A percentile compares a stretch with the other conserved stretches of the same genome.
These are phyloP conservation scores for Lysiphlebus fabarum DNA, from an alignment of 1,140 invertebrate species.

Conservation along the genomic window DNA sequence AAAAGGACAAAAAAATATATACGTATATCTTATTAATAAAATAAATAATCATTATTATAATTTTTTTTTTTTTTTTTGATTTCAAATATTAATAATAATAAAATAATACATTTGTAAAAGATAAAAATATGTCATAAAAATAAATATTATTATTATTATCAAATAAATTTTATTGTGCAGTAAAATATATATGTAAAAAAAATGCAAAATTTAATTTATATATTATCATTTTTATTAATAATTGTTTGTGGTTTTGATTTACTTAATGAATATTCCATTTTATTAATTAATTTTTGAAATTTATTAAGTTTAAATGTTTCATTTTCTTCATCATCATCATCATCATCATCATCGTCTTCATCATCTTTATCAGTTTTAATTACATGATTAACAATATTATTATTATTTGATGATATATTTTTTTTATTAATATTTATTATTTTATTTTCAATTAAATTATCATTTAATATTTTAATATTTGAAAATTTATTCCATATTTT, in stretches of 20 bases:
- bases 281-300: conserved; percentile 44
- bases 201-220: conserved; percentile 1
- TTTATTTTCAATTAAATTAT: conserved; percentile 19
- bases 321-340: conserved; percentile 22
- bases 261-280: conserved; percentile 43
- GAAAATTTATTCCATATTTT: conserved; percentile 40
- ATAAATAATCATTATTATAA: background rate
- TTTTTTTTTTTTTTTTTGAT: too few relatives aligned
- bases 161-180: conserved; percentile 8
- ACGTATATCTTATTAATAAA: too few relatives aligned
- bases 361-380: conserved; percentile 16
- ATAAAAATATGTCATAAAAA: background rate
- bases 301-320: conserved; percentile 35
- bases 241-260: conserved; percentile 28
- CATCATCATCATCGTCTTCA: conserved; percentile 22
- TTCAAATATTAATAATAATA: too few relatives aligned
- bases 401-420: too few relatives aligned
- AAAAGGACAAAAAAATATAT: too few relatives aligned
- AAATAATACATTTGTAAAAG: too few relatives aligned
- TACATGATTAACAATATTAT: too few relatives aligned
- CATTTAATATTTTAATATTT: conserved; percentile 27
- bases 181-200: conserved; percentile 4
- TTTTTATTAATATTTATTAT: background rate
- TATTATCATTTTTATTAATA: conserved; percentile 17
- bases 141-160: conserved; percentile 9